A percentile compares a stretch with the other conserved stretches of the same genome.
Conservation (phyloP, 2,113 vertebrate genomes). For the Micronycteris hirsuta region DNA sequence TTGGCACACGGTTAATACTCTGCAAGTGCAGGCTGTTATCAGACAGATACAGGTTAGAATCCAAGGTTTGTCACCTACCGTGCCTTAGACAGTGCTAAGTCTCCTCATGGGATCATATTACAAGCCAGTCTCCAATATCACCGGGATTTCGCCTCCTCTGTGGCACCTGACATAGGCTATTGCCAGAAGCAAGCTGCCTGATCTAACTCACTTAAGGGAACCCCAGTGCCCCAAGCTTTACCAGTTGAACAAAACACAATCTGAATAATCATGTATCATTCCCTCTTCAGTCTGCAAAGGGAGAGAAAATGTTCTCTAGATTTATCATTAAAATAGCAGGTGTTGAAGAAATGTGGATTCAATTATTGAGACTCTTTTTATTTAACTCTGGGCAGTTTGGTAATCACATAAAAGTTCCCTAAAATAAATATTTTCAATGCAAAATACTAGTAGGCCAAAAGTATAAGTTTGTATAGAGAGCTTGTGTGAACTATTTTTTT, state of each 20-base stretch:
- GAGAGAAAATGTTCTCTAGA: background rate
- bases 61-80: background rate
- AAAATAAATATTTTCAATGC: slow-evolving; percentile 29
- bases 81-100: background rate
- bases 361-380: background rate
- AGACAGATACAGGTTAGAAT: background rate
- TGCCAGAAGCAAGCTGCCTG: background rate
- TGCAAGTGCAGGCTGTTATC: background rate
- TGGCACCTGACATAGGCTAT: background rate
- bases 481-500: background rate
- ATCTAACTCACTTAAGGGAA: slow-evolving; percentile 10
- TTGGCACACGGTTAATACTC: background rate
- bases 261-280: background rate
- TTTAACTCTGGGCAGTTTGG: background rate
- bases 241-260: background rate
- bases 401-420: slow-evolving; percentile 22
- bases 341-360: background rate
- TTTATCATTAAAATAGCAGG: slow-evolving; percentile 9
- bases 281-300: background rate
- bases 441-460: slow-evolving; percentile 4
- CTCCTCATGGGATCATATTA: background rate
- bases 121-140: background rate
- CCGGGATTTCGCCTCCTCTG: background rate
- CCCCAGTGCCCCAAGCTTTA: background rate
- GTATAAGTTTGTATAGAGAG: background rate